Evolutionary conservation across 2,797 vertebrate genomes (phyloP).

Genomic region (Takifugu rubripes): DNA sequence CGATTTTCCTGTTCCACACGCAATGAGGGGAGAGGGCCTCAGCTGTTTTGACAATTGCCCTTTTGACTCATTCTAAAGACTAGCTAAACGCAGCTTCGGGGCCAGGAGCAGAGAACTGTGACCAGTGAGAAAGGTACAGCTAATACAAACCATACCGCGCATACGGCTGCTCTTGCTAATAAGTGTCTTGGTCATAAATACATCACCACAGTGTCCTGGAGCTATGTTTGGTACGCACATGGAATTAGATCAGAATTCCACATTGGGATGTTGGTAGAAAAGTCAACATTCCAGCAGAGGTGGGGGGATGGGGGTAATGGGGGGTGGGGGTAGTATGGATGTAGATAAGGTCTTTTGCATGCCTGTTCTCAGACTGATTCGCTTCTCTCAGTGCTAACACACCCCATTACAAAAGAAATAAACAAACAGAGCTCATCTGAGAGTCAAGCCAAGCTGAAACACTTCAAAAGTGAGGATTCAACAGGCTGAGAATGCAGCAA

Average conservation of each 20-base stretch:
- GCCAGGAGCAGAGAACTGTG: constrained; percentile 6
- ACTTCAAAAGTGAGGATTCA: constrained; percentile 2
- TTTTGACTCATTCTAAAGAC: constrained; percentile 47
- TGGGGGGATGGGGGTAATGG: constrained; percentile 25
- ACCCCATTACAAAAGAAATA: constrained; percentile 17
- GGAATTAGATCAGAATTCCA: constrained; percentile 74
- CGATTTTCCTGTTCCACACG: constrained; percentile 39
- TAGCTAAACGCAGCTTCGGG: constrained; percentile 13
- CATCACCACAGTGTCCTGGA: constrained; percentile 53
- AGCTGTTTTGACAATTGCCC: constrained; percentile 36
- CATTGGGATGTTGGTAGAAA: constrained; percentile 71
- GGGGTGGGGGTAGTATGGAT: constrained; percentile 12
- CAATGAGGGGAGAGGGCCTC: constrained; percentile 32
- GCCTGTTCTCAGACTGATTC: constrained; percentile 23
- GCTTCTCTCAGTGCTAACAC: constrained; percentile 20
- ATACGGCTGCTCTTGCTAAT: constrained; percentile 44
- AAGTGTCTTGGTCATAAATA: constrained; percentile 62
- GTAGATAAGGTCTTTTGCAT: constrained; percentile 48
- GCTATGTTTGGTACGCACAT: constrained; percentile 56
- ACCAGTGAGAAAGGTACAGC: constrained; percentile 28
- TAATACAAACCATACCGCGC: constrained; percentile 62
- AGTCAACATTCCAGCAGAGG: constrained; percentile 67
- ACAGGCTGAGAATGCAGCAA: constrained; percentile 13
- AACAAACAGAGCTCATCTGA: not conserved
- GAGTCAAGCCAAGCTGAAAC: constrained; percentile 5